Evolutionary conservation across 2,888 invertebrate species (phyloP).

Genomic region (Osedax frankpressi): DNA sequence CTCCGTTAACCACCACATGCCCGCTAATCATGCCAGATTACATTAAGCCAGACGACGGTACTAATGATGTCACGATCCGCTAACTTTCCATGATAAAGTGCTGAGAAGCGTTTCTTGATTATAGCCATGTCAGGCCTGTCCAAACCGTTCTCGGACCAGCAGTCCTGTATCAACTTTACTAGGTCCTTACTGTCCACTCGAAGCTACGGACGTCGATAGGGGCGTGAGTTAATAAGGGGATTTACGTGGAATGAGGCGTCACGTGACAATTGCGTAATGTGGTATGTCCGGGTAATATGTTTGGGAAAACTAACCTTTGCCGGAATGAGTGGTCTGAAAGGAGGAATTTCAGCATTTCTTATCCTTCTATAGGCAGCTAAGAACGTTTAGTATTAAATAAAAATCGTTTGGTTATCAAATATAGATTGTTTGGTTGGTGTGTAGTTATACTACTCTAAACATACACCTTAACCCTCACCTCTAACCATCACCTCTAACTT

Average conservation of each 20-base stretch:
- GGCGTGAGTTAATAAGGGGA: too few species aligned
- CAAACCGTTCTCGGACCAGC: slow-evolving; percentile 81
- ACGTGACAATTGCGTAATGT: background rate
- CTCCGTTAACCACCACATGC: too few species aligned
- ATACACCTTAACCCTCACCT: too few species aligned
- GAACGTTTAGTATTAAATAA: too few species aligned
- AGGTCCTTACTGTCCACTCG: background rate
- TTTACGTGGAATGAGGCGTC: too few species aligned
- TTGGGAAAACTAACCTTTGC: background rate
- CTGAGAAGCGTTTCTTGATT: slow-evolving; percentile 19
- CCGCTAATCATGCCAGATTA: too few species aligned
- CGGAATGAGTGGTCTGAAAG: slow-evolving; percentile 16
- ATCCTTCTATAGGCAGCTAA: background rate
- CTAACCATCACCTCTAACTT: too few species aligned
- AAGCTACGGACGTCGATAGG: background rate
- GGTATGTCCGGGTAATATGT: background rate
- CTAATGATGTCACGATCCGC: too few species aligned
- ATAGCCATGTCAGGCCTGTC: slow-evolving; percentile 66
- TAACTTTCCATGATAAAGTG: slow-evolving; percentile 17
- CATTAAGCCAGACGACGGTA: too few species aligned
- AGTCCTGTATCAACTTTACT: slow-evolving; percentile 59
- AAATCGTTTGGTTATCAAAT: too few species aligned
- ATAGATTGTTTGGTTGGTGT: too few species aligned
- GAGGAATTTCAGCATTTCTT: slow-evolving; percentile 3
- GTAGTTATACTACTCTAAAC: too few species aligned